Conservation (phyloP, 92 coral and sea anemone genomes). For the Parazoanthus darwini region DNA sequence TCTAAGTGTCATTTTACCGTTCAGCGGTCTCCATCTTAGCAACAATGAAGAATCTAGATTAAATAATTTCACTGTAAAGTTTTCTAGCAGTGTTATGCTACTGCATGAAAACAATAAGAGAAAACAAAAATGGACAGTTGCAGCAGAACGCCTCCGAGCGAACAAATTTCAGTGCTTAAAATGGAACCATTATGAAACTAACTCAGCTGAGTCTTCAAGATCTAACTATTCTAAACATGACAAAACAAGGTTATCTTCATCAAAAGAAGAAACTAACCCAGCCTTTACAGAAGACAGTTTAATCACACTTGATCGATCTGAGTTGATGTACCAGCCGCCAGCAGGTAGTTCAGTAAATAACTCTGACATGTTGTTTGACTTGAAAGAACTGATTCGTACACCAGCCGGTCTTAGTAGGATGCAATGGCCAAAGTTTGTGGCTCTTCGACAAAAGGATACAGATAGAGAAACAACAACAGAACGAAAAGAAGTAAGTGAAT, state of each 20-base stretch:
- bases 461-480: not conserved
- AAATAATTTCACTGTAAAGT: constrained; percentile 11
- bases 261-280: not conserved
- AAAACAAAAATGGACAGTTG: constrained; percentile 4
- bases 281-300: not conserved
- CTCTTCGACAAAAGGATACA: constrained; percentile 5
- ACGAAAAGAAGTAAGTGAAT: not conserved
- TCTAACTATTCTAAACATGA: not conserved
- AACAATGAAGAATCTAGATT: not conserved
- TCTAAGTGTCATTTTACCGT: constrained; percentile 14
- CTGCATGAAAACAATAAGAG: not conserved
- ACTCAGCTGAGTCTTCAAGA: not conserved
- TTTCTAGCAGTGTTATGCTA: constrained; percentile 8
- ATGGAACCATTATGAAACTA: not conserved
- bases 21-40: not conserved
- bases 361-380: constrained; percentile 8
- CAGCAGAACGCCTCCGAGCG: not conserved
- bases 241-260: not conserved
- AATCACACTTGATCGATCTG: not conserved
- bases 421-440: constrained; percentile 30
- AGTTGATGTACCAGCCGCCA: constrained; percentile 28
- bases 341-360: not conserved
- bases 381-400: constrained; percentile 29
- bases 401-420: not conserved
- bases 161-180: not conserved